Conservation (phyloP, 2,888 invertebrate genomes). For the Gymnocheta viridis region DNA sequence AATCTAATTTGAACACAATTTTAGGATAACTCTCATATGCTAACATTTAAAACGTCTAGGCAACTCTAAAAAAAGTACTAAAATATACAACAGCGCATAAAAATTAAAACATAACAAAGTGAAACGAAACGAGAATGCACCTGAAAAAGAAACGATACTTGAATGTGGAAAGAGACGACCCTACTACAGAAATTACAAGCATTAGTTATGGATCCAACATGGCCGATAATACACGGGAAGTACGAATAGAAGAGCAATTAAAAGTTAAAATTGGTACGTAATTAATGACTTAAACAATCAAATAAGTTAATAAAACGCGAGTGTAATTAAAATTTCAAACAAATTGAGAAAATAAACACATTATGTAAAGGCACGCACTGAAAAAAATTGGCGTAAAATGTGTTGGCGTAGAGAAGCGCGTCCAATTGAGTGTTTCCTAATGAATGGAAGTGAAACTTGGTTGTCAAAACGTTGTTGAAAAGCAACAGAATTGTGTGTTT, state of each 20-base stretch:
- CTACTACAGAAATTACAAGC: constrained; percentile 75
- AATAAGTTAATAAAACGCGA: constrained; percentile 41
- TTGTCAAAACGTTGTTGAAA: constrained; percentile 37
- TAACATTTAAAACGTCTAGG: no score
- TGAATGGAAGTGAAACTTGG: constrained; percentile 68
- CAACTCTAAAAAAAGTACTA: no score
- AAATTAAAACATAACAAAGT: no score
- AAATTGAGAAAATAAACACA: constrained; percentile 7
- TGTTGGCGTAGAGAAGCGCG: constrained; percentile 72
- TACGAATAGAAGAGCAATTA: constrained; percentile 95
- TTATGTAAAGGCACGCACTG: constrained; percentile 66
- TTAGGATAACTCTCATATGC: no score
- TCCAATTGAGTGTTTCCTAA: constrained; percentile 57
- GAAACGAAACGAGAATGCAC: no score
- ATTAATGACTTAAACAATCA: constrained; percentile 73
- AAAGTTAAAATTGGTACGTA: constrained; percentile 96
- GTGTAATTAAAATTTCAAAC: neutral
- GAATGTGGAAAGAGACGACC: constrained; percentile 75
- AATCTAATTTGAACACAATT: no score
- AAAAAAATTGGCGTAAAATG: constrained; percentile 74
- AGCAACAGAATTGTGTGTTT: neutral
- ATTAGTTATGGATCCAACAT: constrained; percentile 92
- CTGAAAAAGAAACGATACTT: no score
- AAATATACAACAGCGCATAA: no score
- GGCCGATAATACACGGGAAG: constrained; percentile 95